phyloP scores from a whole-genome alignment of 2,113 vertebrate genomes.

The Ciconia boyciana region DNA sequence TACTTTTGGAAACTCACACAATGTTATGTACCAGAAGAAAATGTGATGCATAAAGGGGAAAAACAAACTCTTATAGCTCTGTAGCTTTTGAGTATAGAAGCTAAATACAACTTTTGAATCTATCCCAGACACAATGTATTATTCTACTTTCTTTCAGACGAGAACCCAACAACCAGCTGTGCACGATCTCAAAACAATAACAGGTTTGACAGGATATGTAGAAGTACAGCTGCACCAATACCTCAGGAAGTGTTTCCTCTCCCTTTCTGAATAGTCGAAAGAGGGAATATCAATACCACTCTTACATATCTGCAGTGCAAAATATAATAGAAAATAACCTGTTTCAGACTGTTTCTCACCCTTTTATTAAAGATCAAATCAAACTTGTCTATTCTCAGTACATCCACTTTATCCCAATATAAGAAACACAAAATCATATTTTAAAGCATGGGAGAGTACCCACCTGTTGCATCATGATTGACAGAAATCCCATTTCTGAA shows the following conservation, averaged over 20 bases:
- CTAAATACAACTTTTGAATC: not conserved
- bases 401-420: not conserved
- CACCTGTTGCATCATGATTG: not conserved
- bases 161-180: not conserved
- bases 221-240: not conserved
- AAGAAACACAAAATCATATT: not conserved
- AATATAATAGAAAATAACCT: not conserved
- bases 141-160: not conserved
- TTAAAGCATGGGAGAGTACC: not conserved
- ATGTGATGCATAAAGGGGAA: not conserved
- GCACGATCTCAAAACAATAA: not conserved
- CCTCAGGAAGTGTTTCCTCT: not conserved
- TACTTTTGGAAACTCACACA: not conserved
- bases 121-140: not conserved
- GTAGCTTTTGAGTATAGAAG: not conserved
- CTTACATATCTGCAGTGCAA: not conserved
- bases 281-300: not conserved
- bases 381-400: not conserved
- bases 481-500: slow-evolving; percentile 36
- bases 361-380: slow-evolving; percentile 16
- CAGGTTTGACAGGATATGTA: not conserved
- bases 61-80: not conserved
- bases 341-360: not conserved
- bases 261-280: not conserved
- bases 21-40: not conserved